Evolutionary conservation across 2,888 invertebrate genomes (phyloP), one percentile per base, ranked within the genome.

Genomic region (Parnassius apollo): DNA sequence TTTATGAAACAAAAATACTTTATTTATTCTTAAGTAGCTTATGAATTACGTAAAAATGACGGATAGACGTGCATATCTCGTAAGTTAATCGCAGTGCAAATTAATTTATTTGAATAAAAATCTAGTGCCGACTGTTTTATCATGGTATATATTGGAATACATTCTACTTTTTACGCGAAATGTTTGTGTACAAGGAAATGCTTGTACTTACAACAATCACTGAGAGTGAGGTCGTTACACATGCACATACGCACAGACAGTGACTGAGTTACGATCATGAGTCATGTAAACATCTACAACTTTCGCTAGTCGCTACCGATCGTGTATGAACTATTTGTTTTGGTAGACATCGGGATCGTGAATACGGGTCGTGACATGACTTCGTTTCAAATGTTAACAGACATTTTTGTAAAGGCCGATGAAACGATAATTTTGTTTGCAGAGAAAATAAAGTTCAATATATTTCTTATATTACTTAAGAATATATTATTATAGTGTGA

Each of bases 271-370:
- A 63, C 67, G 60, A 64, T 66, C 68, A 70, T 77, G 76, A 76
- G 61, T 75, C 77, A 77, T 69, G 70, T 75, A 73, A 75, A 77
- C 73, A 72, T 68, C 63, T 50, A 45, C 46, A 59, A n/a, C 46
- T 58, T 60, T 61, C 35, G 35, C 60, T 42, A 46, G 35, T 61
- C 35, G 35, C 60, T 42, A 46, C 44, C 53, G 65, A 61, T 62
- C 64, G 62, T 58, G 52, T 62, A 58, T 57, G 59, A 60, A 57
- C 62, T 59, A 62, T 62, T 64, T 67, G 58, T 60, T 61, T 59
- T 59, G 50, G 51, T 46, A 57, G 51, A 65, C 65, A 64, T 54
- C 60, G 46, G 45, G 55, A 59, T 57, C 71, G 75, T 74, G 72
- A 64, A 61, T 46, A 57, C 44, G 42, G 58, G 45, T 75, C 77